Evolutionary conservation across 2,113 vertebrate genomes (phyloP), one percentile per base, ranked within the genome.

Genomic region (Malurus cyaneus): DNA sequence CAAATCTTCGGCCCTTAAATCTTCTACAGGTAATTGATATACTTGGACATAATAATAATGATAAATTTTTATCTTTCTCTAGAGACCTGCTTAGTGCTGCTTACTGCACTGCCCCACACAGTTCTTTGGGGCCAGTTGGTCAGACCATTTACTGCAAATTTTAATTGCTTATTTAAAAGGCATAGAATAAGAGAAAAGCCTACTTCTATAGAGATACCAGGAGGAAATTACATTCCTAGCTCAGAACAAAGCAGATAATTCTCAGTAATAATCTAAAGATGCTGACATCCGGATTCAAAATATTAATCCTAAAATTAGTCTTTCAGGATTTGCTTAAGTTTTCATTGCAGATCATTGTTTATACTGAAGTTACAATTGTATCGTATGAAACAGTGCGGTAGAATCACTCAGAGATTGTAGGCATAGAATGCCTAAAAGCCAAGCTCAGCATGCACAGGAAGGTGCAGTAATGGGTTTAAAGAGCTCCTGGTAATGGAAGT

Each of bases 1-100:
- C 98, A 96, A 98, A 98, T 96, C 97, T 99, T 96, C 98, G 98
- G 95, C 98, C 99, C 31, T 98, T 99, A 97, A 99, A 99, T 97
- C 98, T 99, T 57, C 98, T 99, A 65, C 99, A 99, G 99, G 99
- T 99, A 99, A 97, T 95, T 93, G 18, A 96, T 95, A 78, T 36
- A 81, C 42, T 97, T 96, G 52, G 86, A 93, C 87, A 53, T 87
- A 82, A 41, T 93, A 79, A 89, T 78, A 65, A 77, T 83, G 17
- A 72, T 93, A n/a, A 90, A 36, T 86, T 91, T 77, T 54, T 52
- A 5, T n/a, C 72, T 86, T 90, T 77, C n/a, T 87, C 26, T 93
- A 50, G 72, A 70, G 29, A 69, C 2, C 0, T 86, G 52, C 85
- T 87, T 92, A 70, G 53, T 93, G 52, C 62, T 91, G 70, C 80